A percentile compares a stretch with the other conserved stretches of the same genome.
phyloP scores from a whole-genome alignment of 2,797 vertebrate genomes.

The Anableps anableps region DNA sequence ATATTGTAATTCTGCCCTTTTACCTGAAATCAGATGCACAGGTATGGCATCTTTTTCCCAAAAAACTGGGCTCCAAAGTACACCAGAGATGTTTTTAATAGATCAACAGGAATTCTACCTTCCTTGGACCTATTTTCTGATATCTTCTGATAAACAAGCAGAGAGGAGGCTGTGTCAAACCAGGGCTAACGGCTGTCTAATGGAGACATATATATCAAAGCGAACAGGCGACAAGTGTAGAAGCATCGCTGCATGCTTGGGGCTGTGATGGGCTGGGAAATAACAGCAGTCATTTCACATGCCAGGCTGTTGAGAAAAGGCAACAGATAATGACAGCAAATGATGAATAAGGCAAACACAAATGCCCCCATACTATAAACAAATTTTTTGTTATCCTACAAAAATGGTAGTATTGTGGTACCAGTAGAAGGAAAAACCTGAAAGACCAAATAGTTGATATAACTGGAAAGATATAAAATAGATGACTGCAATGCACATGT shows the following conservation, averaged over 20 bases:
- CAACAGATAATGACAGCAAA: conserved; percentile 27
- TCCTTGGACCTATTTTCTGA: conserved; percentile 8
- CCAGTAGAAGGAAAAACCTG: conserved; percentile 8
- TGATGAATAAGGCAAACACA: conserved; percentile 21
- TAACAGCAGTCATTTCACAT: conserved; percentile 48
- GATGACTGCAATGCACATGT: background rate
- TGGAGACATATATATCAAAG: conserved; percentile 45
- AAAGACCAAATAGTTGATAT: conserved; percentile 20
- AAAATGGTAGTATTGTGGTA: background rate
- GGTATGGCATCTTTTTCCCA: background rate
- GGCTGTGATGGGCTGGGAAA: conserved; percentile 51
- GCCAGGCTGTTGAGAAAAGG: conserved; percentile 40
- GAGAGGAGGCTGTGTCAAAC: conserved; percentile 22
- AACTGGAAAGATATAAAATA: background rate
- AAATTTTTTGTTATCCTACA: background rate
- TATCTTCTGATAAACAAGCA: background rate
- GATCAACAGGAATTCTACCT: background rate
- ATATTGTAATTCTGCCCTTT: background rate
- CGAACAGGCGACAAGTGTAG: conserved; percentile 42
- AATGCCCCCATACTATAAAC: background rate
- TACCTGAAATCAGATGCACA: background rate
- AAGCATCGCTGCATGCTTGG: conserved; percentile 50
- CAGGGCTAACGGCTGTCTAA: conserved; percentile 33
- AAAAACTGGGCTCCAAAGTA: background rate
- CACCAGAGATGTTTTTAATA: background rate